Evolutionary conservation across 2,888 invertebrate genomes (phyloP).

Genomic region (Nomada fucata): DNA sequence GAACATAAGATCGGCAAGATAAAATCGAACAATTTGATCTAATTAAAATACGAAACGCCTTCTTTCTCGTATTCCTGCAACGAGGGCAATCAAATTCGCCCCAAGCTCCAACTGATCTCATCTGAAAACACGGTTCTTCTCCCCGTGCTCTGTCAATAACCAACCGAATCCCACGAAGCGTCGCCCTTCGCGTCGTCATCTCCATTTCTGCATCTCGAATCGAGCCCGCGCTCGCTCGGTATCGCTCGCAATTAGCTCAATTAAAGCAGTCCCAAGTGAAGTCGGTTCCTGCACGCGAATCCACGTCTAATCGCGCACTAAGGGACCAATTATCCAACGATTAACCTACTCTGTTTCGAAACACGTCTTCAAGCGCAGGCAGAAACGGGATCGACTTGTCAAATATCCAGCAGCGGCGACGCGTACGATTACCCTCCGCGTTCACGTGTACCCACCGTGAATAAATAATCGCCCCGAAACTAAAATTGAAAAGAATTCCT

Average conservation of each 20-base stretch:
- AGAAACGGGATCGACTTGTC: no score
- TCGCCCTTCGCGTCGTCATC: not conserved
- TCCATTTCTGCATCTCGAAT: not conserved
- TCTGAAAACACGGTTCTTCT: no score
- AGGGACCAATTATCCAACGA: not conserved
- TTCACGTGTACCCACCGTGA: no score
- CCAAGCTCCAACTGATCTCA: no score
- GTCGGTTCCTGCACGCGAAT: not conserved
- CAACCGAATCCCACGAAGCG: not conserved
- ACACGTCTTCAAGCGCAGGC: no score
- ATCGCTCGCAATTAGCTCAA: conserved; percentile 6
- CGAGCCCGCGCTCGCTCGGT: not conserved
- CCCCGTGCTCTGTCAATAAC: no score
- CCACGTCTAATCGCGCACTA: not conserved
- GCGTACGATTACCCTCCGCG: no score
- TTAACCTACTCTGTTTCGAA: not conserved
- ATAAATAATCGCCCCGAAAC: no score
- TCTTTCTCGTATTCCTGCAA: not conserved
- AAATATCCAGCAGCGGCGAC: no score
- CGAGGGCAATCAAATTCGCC: not conserved
- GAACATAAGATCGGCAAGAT: not conserved
- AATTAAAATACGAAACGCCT: not conserved
- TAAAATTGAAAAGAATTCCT: no score
- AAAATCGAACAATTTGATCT: not conserved
- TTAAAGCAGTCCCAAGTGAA: not conserved